Evolutionary conservation across 2,113 vertebrate species (phyloP).

Genomic region (Campylomormyrus numenius): DNA sequence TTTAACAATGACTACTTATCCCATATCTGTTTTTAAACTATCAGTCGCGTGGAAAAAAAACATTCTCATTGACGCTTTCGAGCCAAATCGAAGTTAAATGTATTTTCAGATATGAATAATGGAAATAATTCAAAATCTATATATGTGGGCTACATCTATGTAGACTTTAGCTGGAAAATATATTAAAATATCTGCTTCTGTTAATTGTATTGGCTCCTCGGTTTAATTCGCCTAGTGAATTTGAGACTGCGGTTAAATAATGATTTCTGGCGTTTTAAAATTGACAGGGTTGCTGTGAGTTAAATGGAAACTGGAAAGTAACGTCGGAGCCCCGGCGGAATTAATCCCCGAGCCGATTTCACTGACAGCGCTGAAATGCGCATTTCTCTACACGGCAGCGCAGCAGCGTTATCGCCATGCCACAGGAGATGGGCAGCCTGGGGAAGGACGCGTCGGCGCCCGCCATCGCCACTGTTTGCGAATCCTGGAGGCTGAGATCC

Average conservation of each 20-base stretch:
- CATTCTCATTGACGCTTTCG: background rate
- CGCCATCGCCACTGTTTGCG: background rate
- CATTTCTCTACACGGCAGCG: background rate
- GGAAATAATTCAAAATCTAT: constrained; percentile 2
- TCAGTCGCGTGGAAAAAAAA: background rate
- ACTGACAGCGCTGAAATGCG: background rate
- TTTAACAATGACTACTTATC: background rate
- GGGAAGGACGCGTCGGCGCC: background rate
- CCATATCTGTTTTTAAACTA: background rate
- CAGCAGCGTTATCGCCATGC: background rate
- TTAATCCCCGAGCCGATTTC: background rate
- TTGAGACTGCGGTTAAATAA: background rate
- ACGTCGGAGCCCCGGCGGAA: background rate
- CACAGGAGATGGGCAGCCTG: background rate
- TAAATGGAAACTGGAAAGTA: background rate
- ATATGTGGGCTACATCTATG: background rate
- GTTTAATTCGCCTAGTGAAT: background rate
- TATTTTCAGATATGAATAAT: constrained; percentile 1
- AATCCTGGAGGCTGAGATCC: background rate
- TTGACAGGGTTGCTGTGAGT: background rate
- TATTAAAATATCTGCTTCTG: background rate
- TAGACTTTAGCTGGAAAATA: background rate
- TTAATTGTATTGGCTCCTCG: background rate
- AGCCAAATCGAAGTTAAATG: background rate
- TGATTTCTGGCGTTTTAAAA: background rate